phyloP scores from a whole-genome alignment of 1,140 invertebrate genomes.

The Planococcus citri region DNA sequence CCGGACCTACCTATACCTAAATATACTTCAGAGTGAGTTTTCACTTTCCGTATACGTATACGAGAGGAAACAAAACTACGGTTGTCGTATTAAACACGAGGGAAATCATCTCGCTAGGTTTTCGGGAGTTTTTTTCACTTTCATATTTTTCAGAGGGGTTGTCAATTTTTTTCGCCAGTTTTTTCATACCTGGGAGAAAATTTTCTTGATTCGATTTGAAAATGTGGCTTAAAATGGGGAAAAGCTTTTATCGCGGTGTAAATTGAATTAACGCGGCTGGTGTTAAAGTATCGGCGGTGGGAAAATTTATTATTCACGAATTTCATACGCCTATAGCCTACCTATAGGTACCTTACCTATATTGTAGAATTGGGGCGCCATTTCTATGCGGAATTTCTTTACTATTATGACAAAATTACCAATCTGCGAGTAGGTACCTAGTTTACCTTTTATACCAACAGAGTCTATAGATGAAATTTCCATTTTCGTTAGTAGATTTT shows the following conservation, averaged over 20 bases:
- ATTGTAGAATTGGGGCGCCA: no score
- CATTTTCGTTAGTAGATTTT: neutral
- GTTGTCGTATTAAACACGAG: slow-evolving; percentile 1
- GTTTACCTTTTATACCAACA: no score
- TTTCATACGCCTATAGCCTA: no score
- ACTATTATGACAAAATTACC: neutral
- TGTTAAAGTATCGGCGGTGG: neutral
- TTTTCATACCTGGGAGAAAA: neutral
- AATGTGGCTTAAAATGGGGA: neutral
- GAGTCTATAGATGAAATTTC: no score
- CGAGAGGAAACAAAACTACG: neutral
- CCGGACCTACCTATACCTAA: no score
- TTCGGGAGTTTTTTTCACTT: neutral
- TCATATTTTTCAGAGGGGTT: neutral
- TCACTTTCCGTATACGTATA: neutral
- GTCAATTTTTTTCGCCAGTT: neutral
- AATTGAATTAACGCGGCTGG: neutral
- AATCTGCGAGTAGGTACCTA: neutral
- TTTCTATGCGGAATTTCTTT: no score
- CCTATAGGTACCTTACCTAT: no score
- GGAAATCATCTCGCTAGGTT: neutral
- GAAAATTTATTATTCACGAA: neutral
- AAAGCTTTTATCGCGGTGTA: neutral
- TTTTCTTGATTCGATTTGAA: neutral
- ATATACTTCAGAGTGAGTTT: no score